A percentile compares a stretch with the other conserved stretches of the same genome.
phyloP scores from a whole-genome alignment of 2,797 vertebrate genomes.

The Champsocephalus esox region DNA sequence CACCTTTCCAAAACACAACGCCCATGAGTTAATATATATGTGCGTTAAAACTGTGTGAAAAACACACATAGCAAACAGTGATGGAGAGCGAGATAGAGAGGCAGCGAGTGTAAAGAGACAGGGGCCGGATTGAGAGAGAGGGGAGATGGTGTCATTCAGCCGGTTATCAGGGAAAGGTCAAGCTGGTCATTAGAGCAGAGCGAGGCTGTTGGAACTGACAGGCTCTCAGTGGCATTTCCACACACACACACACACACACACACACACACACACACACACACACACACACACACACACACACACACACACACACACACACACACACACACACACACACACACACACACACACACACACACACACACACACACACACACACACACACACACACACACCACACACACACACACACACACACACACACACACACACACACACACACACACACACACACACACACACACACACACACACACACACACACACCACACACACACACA shows the following conservation, averaged over 20 bases:
- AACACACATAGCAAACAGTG: neutral
- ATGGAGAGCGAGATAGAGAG: slow-evolving; percentile 3
- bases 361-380: slow-evolving; percentile 17
- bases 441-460: slow-evolving; percentile 12
- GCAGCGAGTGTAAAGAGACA: slow-evolving; percentile 37
- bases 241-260: slow-evolving; percentile 3
- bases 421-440: too few relatives aligned
- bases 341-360: neutral
- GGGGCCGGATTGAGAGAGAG: slow-evolving; percentile 37
- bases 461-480: slow-evolving; percentile 4
- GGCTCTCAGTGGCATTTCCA: slow-evolving; percentile 16
- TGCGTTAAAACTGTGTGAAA: neutral
- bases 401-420: too few relatives aligned
- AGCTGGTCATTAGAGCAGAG: slow-evolving; percentile 70
- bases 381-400: too few relatives aligned
- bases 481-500: slow-evolving; percentile 25
- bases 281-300: neutral
- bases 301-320: slow-evolving; percentile 8
- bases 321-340: neutral
- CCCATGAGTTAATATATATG: too few relatives aligned
- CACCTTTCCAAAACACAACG: too few relatives aligned
- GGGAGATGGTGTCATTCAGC: slow-evolving; percentile 65
- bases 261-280: slow-evolving; percentile 1
- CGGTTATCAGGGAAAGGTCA: slow-evolving; percentile 76
- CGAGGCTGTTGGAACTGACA: slow-evolving; percentile 57